These are phyloP conservation scores for Phengaris arion DNA, from an alignment of 2,888 invertebrate genomes.

Conservation along the genomic window DNA sequence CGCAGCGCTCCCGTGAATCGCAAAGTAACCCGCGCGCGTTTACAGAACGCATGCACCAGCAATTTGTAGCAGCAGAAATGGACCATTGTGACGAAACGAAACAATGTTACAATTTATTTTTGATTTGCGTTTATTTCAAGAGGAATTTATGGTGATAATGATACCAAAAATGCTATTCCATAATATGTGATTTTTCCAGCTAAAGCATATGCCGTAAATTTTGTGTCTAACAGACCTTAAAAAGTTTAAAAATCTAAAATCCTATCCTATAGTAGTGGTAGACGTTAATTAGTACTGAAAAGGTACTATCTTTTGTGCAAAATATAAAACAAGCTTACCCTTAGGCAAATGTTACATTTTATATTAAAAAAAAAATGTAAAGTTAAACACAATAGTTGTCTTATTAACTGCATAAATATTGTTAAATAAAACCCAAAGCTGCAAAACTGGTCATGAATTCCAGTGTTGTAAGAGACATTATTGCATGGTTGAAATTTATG, in stretches of 20 bases:
- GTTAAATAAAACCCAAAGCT: conserved; percentile 12
- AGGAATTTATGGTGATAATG: too few species aligned
- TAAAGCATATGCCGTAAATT: too few species aligned
- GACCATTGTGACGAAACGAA: neutral
- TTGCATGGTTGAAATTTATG: conserved; percentile 19
- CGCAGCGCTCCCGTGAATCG: conserved; percentile 57
- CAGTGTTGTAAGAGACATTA: conserved; percentile 16
- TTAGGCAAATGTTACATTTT: neutral
- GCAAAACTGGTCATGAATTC: conserved; percentile 15
- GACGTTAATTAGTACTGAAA: neutral
- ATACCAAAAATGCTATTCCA: too few species aligned
- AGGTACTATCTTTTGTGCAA: neutral
- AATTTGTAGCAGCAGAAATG: neutral
- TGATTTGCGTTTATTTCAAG: too few species aligned
- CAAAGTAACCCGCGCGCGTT: conserved; percentile 48
- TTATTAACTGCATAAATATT: conserved; percentile 4
- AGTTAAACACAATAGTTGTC: conserved; percentile 44
- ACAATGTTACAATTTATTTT: neutral
- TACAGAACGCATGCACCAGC: neutral
- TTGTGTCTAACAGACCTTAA: too few species aligned
- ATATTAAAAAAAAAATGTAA: neutral
- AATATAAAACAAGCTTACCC: neutral
- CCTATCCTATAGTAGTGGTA: too few species aligned
- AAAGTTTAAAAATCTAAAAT: too few species aligned
- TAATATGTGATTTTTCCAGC: neutral